phyloP scores from a whole-genome alignment of 1,140 invertebrate genomes.

The Plodia interpunctella region DNA sequence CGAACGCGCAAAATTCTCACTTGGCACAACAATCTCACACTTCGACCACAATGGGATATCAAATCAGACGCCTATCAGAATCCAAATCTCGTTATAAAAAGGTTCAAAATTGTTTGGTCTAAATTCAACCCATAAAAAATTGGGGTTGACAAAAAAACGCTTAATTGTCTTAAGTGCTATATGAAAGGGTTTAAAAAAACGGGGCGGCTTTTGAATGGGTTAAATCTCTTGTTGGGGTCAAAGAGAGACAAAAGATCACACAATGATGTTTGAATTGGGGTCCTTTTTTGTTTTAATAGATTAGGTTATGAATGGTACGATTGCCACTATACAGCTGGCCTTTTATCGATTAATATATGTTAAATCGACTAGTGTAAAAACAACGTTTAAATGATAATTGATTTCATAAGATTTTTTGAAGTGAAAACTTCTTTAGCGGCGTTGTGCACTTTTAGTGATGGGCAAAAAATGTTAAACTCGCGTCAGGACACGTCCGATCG shows the following conservation, averaged over 20 bases:
- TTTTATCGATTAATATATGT: background rate
- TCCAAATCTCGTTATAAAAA: background rate
- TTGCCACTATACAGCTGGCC: background rate
- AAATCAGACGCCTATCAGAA: background rate
- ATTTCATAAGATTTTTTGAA: too few relatives aligned
- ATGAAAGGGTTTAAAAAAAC: slow-evolving; percentile 26
- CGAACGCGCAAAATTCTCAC: slow-evolving; percentile 7
- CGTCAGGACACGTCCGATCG: too few relatives aligned
- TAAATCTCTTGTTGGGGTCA: slow-evolving; percentile 26
- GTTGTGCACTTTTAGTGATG: too few relatives aligned
- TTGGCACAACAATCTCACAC: background rate
- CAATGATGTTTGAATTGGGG: slow-evolving; percentile 16
- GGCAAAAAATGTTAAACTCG: too few relatives aligned
- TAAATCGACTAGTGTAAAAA: too few relatives aligned
- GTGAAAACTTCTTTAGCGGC: too few relatives aligned
- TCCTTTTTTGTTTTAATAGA: slow-evolving; percentile 12
- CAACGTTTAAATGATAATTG: too few relatives aligned
- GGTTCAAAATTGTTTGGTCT: background rate
- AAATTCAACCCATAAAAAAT: background rate
- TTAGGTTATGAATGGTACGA: background rate
- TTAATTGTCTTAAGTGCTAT: slow-evolving; percentile 45
- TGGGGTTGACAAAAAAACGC: slow-evolving; percentile 27
- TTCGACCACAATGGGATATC: background rate
- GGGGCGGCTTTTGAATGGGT: slow-evolving; percentile 21
- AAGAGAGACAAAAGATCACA: slow-evolving; percentile 16